Evolutionary conservation across 2,113 vertebrate genomes (phyloP), one percentile per base, ranked within the genome.

Genomic region (Riparia riparia): DNA sequence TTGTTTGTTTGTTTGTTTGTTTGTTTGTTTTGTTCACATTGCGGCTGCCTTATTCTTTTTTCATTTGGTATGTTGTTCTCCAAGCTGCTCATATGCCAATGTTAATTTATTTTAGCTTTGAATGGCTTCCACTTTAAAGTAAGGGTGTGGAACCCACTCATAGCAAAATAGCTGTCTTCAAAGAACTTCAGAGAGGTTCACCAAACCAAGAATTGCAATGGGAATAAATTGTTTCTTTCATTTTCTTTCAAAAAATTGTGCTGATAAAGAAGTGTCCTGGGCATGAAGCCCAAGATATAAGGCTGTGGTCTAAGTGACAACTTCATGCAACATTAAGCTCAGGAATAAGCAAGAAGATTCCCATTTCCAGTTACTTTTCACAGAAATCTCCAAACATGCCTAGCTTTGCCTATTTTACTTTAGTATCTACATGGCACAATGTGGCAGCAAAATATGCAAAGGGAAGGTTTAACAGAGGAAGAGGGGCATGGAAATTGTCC

Each of bases 91-190:
- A 14, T 89, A 73, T 66, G 58, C 20, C 90, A 74, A 20, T 82
- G 44, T 74, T 83, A 93, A 94, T 93, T 91, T 93, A 76, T 78
- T 93, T 91, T 14, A 28, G 24, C 84, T 93, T 92, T 10, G 1
- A 83, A 88, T 73, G 32, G 25, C 63, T 82, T 94, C 95, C 7
- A 51, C 61, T 92, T 84, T 80, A 89, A 95, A 93, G 57, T 51
- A 85, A 88, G 64, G 66, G 13, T 74, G 41, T 80, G 32, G 60
- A 73, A 82, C 47, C 4, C 22, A 64, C n/a, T 92, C n/a, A 64
- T 6, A 69, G 16, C 4, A 95, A 90, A 82, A 64, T 42, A 92
- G 14, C 21, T 74, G 24, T 18, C 53, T 82, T 56, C 66, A 76
- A 87, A 63, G 26, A 53, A 73, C 47, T 44, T 71, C 44, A 64